Percentiles rank a stretch among this genome's conserved stretches.
Evolutionary conservation across 2,113 vertebrate genomes (phyloP).

Genomic region (Antidorcas marsupialis): DNA sequence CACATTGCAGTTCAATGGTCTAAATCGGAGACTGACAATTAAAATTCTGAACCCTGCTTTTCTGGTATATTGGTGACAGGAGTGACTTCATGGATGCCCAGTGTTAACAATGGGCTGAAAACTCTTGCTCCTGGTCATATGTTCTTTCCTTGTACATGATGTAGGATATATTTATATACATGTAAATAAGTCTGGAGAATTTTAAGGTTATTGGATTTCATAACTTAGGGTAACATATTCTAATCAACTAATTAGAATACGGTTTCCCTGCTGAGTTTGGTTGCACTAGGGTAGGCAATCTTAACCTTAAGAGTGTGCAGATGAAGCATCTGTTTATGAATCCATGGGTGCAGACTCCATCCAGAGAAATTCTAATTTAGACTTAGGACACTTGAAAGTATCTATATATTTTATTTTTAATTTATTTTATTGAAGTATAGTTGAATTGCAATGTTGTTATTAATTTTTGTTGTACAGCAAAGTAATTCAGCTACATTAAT

Average conservation of each 20-base stretch:
- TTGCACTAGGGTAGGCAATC: not conserved
- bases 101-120: not conserved
- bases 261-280: not conserved
- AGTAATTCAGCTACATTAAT: not conserved
- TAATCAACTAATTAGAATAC: not conserved
- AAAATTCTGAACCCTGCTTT: not conserved
- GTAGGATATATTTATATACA: not conserved
- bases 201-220: not conserved
- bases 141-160: not conserved
- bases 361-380: not conserved
- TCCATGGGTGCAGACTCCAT: not conserved
- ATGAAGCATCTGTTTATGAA: not conserved
- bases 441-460: not conserved
- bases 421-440: not conserved
- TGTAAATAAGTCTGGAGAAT: not conserved
- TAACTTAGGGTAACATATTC: not conserved
- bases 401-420: not conserved
- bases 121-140: not conserved
- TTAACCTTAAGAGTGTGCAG: not conserved
- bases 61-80: not conserved
- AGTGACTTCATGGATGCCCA: not conserved
- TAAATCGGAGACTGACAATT: conserved; percentile 45
- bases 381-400: not conserved
- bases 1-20: conserved; percentile 53
- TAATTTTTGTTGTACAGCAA: not conserved